Evolutionary conservation across 2,888 invertebrate species (phyloP), one percentile per base, ranked within the genome.

Genomic region (Drosophila atripex): DNA sequence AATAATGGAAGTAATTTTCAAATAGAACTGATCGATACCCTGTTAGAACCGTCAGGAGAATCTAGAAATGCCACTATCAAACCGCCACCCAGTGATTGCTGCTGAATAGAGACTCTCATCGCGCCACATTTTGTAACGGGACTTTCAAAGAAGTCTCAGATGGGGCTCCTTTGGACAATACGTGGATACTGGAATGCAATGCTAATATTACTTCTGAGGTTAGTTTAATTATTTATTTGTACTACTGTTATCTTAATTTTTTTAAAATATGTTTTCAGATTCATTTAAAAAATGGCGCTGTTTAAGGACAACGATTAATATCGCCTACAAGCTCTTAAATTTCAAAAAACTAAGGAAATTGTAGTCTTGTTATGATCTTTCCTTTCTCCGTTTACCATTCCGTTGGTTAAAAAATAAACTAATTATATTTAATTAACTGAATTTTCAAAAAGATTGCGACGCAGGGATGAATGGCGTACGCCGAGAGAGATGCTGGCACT

Each of bases 401-500:
- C 12, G 32, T 32, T 1, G 12, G 5, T 32, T n/a, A 32, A 32
- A 32, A 32, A 32, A 32, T 9, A 28, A 9, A 8, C 2, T 8
- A 32, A 32, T 32, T 35, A 35, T 2, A 2, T 7, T 14, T 1
- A 35, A 35, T n/a, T 35, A 35, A 35, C 6, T n/a, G 6, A n/a
- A 14, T 7, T 14, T 35, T 5, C 6, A n/a, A 35, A 35, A n/a
- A 35, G n/a, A n/a, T n/a, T 35, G 14, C n/a, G n/a, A n/a, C 35
- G 35, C 35, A 35, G 35, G 35, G 35, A n/a, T n/a, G 30, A 30
- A 32, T 21, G 28, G 9, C 9, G 11, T 16, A n/a, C 18, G 30
- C 47, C 23, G 47, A 57, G 46, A 55, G 54, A 54, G 23, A 47
- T 28, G 58, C 35, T 38, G 60, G 39, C 30, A 16, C 23, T 60